Evolutionary conservation across 2,797 vertebrate species (phyloP), one percentile per base, ranked within the genome.

Genomic region (Monodelphis domestica): DNA sequence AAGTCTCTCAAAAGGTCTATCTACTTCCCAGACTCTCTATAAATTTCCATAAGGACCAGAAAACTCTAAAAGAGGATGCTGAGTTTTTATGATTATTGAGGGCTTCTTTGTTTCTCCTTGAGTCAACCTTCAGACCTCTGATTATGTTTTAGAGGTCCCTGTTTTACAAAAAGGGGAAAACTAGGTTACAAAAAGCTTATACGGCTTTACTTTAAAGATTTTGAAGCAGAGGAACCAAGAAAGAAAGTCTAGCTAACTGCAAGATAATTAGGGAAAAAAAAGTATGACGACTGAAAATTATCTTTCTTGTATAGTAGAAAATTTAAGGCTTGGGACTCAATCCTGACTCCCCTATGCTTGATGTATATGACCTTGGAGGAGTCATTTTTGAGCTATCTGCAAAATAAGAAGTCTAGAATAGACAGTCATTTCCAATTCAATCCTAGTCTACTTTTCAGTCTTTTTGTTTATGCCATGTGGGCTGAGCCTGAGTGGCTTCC

Each of bases 1-100:
- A 33, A 53, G n/a, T 53, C 5, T 45, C 87, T 17, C 0, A 54
- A 29, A 53, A 90, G 30, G 11, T 88, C 29, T 88, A 84, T 90
- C 50, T 38, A 45, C 21, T 28, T 91, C 88, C 21, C 9, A 14
- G 91, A 91, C 10, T 30, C 21, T 52, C 84, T 89, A 17, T 45
- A 84, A 45, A 84, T 84, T 45, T 45, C 24, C 54, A 26, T 87
- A 78, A 94, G 84, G 33, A 55, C 29, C 55, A 53, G 53, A 92
- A 92, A 54, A 63, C 10, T 33, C 52, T 5, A 5, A 0, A 10
- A 1, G 17, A 90, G 92, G 30, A 38, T 51, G 17, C 1, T 5
- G 17, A 70, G 84, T 93, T 95, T 92, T 12, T 88, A 52, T 70
- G 51, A 91, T 59, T 91, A 91, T 94, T 53, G 56, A 59, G 15